These are phyloP conservation scores for Sebastes diaconus DNA, from an alignment of 2,797 vertebrate genomes.

Conservation along the genomic window DNA sequence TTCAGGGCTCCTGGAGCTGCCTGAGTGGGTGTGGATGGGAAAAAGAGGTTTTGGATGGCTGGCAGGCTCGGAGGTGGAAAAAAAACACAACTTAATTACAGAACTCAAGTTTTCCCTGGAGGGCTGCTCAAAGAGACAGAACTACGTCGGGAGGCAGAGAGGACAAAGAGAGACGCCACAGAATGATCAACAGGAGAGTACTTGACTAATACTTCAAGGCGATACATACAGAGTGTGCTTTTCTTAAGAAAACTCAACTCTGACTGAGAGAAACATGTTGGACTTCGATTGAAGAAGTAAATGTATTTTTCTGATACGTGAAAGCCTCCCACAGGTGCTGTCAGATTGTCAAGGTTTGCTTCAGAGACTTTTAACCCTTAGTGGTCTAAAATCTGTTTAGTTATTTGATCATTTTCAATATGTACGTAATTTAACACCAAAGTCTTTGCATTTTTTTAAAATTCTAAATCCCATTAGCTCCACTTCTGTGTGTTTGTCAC, in stretches of 20 bases:
- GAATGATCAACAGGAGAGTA: slow-evolving; percentile 40
- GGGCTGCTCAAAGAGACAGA: slow-evolving; percentile 15
- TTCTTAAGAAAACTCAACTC: background rate
- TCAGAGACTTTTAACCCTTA: background rate
- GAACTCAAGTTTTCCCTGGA: slow-evolving; percentile 57
- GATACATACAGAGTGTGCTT: slow-evolving; percentile 33
- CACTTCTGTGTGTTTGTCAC: background rate
- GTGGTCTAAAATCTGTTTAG: background rate
- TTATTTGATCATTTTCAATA: background rate
- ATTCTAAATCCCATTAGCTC: background rate
- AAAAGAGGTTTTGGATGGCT: slow-evolving; percentile 33
- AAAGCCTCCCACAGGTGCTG: background rate
- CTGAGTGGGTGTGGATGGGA: slow-evolving; percentile 61
- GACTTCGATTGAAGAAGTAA: background rate
- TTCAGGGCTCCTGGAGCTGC: slow-evolving; percentile 55
- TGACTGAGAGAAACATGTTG: background rate
- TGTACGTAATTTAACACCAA: background rate
- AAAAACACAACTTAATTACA: slow-evolving; percentile 61
- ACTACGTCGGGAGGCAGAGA: background rate
- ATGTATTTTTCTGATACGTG: background rate
- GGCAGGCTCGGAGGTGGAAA: slow-evolving; percentile 37
- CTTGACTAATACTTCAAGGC: slow-evolving; percentile 39
- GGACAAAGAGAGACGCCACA: slow-evolving; percentile 32
- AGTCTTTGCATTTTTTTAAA: background rate
- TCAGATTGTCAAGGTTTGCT: background rate